phyloP scores from a whole-genome alignment of 2,113 vertebrate genomes.

The Dromas ardeola region DNA sequence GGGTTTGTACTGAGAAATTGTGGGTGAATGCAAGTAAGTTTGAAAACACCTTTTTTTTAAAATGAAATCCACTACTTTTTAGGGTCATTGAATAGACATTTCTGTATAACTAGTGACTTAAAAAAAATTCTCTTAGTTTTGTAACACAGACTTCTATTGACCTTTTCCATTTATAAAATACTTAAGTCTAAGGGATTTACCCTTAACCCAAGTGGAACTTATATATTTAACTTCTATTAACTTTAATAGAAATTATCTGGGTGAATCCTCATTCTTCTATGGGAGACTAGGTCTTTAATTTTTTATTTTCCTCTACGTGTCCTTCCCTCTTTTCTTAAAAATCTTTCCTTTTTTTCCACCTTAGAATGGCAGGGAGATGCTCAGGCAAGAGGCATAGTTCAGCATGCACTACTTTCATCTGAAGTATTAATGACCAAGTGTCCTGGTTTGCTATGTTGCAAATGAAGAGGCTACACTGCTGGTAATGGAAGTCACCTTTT shows the following conservation, averaged over 20 bases:
- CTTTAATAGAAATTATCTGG: neutral
- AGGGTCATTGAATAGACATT: neutral
- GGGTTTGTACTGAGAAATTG: neutral
- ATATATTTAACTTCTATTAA: neutral
- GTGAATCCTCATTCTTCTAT: neutral
- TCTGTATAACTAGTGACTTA: neutral
- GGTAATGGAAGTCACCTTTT: conserved; percentile 13
- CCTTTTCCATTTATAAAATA: conserved; percentile 15
- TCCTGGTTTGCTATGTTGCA: neutral
- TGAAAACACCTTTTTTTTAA: neutral
- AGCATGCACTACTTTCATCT: neutral
- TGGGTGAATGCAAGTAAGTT: neutral
- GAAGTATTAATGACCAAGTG: neutral
- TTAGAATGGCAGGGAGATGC: neutral
- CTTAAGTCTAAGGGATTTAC: conserved; percentile 19
- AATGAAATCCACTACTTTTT: neutral
- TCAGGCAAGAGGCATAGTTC: neutral
- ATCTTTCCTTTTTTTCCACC: neutral
- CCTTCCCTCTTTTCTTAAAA: neutral
- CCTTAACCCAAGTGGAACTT: neutral
- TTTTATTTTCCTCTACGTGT: neutral
- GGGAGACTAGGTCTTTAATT: neutral
- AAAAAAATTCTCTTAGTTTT: neutral
- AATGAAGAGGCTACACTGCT: neutral
- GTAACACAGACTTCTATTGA: neutral